Base-by-base conservation (phyloP, 2,888 invertebrate species). In the Hypomecis punctinalis region DNA sequence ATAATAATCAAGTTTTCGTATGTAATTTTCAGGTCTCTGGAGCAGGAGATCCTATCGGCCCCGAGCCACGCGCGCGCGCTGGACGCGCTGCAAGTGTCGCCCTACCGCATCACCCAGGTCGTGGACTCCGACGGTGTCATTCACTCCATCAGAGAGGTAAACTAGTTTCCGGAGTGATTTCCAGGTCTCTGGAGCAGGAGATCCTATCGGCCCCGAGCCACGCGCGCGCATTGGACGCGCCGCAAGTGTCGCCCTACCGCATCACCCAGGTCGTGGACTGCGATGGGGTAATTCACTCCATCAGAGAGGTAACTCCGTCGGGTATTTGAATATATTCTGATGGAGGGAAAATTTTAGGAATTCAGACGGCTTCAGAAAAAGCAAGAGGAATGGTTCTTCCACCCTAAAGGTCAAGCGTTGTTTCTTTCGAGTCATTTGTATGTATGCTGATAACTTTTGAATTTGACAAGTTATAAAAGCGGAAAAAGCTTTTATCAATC, bases 111-210 rank as follows among this genome's bases (percentile, higher is more conserved):
- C 74, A 94, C 95, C 7, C 94, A 96, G 67, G 93, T 96, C 5
- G 95, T 97, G 0, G 96, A 96, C 81, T 94, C 95, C 0, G 95
- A 95, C 71, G 96, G 96, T 11, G 94, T 96, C 63, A 95, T 96
- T 57, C 96, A 96, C 78, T 95, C 94, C 8, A 94, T 95, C 33
- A 93, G 96, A 86, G 95, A 96, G 92, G 94, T 94, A 77, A 76
- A 37, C 6, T 4, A 23, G 8, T n/a, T 8, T 45, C 7, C 5
- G 23, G 6, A 35, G 1, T 51, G 8, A 46, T 63, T 81, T 83
- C 0, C 78, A 93, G 95, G 74, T 95, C 94, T 49, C 80, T 96
- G 53, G 95, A 95, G 76, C 89, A 95, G 63, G 95, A 95, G 83
- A 94, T 95, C 71, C 82, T 94, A 47, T 91, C 94, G 40, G 91